These are phyloP conservation scores for Vireo altiloquus DNA, from an alignment of 2,113 vertebrate species.

Conservation along the genomic window DNA sequence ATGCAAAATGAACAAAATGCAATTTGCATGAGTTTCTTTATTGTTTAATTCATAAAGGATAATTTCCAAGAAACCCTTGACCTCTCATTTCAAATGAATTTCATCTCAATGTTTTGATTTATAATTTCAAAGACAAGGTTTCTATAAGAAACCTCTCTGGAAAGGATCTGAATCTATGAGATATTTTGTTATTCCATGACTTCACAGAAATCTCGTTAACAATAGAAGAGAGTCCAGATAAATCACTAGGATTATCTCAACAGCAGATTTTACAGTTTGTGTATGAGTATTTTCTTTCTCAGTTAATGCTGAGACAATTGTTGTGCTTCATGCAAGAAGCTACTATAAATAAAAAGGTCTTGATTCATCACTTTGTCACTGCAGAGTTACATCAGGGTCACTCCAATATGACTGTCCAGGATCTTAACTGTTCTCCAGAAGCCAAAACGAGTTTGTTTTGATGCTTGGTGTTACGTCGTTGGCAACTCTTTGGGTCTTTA, in stretches of 20 bases:
- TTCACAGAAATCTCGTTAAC: background rate
- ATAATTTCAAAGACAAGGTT: background rate
- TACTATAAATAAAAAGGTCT: background rate
- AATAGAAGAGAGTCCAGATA: background rate
- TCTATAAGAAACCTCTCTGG: background rate
- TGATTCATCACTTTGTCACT: background rate
- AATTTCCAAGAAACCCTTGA: slow-evolving; percentile 11
- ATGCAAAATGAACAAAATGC: background rate
- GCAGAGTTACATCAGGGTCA: background rate
- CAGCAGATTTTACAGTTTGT: background rate
- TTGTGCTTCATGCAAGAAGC: background rate
- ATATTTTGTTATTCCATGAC: background rate
- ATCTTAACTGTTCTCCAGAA: background rate
- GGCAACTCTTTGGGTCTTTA: background rate
- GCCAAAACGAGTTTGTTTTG: background rate
- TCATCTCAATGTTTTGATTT: background rate
- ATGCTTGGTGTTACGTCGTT: background rate
- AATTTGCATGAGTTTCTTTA: background rate
- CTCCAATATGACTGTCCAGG: background rate
- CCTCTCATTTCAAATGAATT: background rate
- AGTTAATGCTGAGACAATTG: background rate
- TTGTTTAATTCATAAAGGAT: slow-evolving; percentile 1
- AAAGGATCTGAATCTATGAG: background rate
- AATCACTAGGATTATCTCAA: background rate
- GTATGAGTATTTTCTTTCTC: background rate